Evolutionary conservation across 2,113 vertebrate genomes (phyloP).

Genomic region (Lagopus muta): DNA sequence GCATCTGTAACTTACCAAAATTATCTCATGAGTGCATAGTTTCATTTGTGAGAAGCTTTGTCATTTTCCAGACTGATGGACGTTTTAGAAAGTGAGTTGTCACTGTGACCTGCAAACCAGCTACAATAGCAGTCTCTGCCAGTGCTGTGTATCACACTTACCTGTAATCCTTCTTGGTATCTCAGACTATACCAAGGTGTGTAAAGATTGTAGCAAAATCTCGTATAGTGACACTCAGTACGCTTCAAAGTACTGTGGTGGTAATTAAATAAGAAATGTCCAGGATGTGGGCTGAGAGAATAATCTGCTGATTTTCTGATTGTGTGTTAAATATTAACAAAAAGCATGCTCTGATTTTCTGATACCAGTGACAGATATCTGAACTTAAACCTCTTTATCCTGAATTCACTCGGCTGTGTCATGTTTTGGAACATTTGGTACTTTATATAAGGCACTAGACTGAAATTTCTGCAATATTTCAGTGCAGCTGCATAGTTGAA

Average conservation of each 20-base stretch:
- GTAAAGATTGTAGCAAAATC: not conserved
- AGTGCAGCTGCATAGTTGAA: conserved; percentile 8
- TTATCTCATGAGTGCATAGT: not conserved
- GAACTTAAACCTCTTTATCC: conserved; percentile 28
- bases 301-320: conserved; percentile 18
- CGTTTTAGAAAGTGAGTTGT: not conserved
- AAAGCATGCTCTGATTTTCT: conserved; percentile 15
- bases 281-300: conserved; percentile 33
- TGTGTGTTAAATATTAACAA: not conserved
- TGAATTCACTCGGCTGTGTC: conserved; percentile 20
- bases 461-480: not conserved
- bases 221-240: not conserved
- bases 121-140: not conserved
- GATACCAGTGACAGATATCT: not conserved
- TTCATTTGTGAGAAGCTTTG: conserved; percentile 8
- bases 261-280: conserved; percentile 42
- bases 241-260: conserved; percentile 16
- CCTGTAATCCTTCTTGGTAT: not conserved
- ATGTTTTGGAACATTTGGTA: conserved; percentile 24
- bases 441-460: not conserved
- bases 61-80: conserved; percentile 3
- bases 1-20: not conserved
- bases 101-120: not conserved
- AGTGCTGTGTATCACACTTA: not conserved
- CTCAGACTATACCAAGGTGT: not conserved